Percentiles rank a stretch among this genome's conserved stretches.
These are phyloP conservation scores for Pampusana beccarii DNA, from an alignment of 2,113 vertebrate species.

Conservation along the genomic window DNA sequence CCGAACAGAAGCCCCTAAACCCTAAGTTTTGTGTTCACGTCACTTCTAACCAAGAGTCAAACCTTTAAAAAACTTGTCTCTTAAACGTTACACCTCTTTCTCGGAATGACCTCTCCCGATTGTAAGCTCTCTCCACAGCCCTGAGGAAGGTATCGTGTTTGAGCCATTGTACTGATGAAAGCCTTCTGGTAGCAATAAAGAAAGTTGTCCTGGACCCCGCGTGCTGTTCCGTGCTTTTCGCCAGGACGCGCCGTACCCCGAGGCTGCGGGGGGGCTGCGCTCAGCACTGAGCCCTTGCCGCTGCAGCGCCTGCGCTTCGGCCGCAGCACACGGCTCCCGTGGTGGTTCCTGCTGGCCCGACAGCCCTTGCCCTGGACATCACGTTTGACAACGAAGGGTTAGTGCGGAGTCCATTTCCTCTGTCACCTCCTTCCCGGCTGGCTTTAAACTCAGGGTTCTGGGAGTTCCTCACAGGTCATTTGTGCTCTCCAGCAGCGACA, in stretches of 20 bases:
- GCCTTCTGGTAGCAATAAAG: slow-evolving; percentile 87
- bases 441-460: rapidly evolving
- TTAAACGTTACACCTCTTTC: slow-evolving; percentile 48
- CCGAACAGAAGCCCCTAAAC: neutral
- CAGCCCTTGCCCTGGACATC: rapidly evolving
- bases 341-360: neutral
- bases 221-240: neutral
- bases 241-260: too few species aligned
- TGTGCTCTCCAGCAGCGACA: neutral
- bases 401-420: too few species aligned
- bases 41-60: slow-evolving; percentile 40
- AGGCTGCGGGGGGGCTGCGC: too few species aligned
- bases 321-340: too few species aligned
- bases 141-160: slow-evolving; percentile 74
- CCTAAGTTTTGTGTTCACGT: slow-evolving; percentile 59
- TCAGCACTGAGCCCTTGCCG: too few species aligned
- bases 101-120: slow-evolving; percentile 48
- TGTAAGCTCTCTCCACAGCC: slow-evolving; percentile 76
- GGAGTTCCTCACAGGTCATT: neutral
- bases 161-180: slow-evolving; percentile 75
- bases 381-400: rapidly evolving
- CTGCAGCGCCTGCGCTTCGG: too few species aligned
- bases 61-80: neutral
- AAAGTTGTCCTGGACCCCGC: slow-evolving; percentile 76
- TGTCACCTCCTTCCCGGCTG: neutral